phyloP scores from a whole-genome alignment of 2,888 invertebrate species.

The Xanthia icteritia region DNA sequence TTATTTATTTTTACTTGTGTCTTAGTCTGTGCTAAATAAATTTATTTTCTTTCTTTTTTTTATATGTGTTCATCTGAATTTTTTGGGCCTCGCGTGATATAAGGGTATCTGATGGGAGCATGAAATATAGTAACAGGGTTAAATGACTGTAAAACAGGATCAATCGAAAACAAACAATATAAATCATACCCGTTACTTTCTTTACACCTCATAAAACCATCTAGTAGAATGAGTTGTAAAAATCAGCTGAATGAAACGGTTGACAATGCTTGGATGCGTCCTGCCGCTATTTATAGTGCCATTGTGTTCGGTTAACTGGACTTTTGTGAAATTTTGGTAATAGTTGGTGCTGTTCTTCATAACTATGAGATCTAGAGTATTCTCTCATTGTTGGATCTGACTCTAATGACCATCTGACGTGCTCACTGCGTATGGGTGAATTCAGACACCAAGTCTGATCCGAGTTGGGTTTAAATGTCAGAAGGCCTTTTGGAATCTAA shows the following conservation, averaged over 20 bases:
- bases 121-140: neutral
- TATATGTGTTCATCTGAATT: neutral
- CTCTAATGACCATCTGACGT: no score
- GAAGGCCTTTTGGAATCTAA: neutral
- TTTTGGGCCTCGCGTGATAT: no score
- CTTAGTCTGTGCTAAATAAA: no score
- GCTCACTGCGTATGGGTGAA: neutral
- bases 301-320: slow-evolving; percentile 48
- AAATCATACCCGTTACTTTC: slow-evolving; percentile 20
- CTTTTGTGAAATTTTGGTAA: slow-evolving; percentile 3
- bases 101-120: neutral
- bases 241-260: slow-evolving; percentile 48
- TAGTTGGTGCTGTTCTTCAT: neutral
- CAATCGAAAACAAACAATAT: slow-evolving; percentile 30
- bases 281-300: slow-evolving; percentile 44
- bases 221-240: slow-evolving; percentile 47
- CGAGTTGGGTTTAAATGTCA: no score
- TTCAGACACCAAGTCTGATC: neutral
- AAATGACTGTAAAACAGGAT: neutral
- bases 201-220: slow-evolving; percentile 34
- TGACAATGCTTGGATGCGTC: slow-evolving; percentile 45
- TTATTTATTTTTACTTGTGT: no score
- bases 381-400: neutral
- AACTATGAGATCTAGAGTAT: neutral
- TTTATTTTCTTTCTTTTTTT: no score